These are phyloP conservation scores for Brachyistius frenatus DNA, from an alignment of 2,113 vertebrate species.

Conservation along the genomic window DNA sequence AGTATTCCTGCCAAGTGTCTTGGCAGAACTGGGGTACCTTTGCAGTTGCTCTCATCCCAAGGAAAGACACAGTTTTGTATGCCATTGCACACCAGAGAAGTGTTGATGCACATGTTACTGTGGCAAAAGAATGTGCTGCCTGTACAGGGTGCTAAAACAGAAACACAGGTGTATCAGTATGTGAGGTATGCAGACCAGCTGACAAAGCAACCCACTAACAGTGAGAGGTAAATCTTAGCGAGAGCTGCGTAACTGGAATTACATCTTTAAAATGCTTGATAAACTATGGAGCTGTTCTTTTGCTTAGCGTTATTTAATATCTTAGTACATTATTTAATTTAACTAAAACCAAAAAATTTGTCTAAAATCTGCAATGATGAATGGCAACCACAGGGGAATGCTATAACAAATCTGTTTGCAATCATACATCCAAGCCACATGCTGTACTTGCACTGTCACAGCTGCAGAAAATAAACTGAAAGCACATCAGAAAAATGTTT, in stretches of 20 bases:
- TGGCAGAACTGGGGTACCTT: slow-evolving; percentile 82
- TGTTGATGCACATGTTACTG: slow-evolving; percentile 99
- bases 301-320: neutral
- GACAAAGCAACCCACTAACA: neutral
- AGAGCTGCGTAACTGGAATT: neutral
- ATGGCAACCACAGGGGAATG: slow-evolving; percentile 10
- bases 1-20: neutral
- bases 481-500: neutral
- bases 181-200: neutral
- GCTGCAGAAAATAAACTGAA: neutral
- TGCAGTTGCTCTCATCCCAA: slow-evolving; percentile 97
- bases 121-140: slow-evolving; percentile 93
- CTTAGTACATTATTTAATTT: neutral
- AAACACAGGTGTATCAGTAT: slow-evolving; percentile 20
- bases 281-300: neutral
- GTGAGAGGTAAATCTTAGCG: neutral
- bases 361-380: slow-evolving; percentile 7
- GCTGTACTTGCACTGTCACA: neutral
- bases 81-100: slow-evolving; percentile 95
- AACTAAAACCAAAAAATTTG: no score
- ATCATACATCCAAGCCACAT: neutral
- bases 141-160: slow-evolving; percentile 89
- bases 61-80: slow-evolving; percentile 97
- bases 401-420: slow-evolving; percentile 3
- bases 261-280: neutral